Conservation (phyloP, 2,797 vertebrate genomes). For the Mionectes olivaceus region DNA sequence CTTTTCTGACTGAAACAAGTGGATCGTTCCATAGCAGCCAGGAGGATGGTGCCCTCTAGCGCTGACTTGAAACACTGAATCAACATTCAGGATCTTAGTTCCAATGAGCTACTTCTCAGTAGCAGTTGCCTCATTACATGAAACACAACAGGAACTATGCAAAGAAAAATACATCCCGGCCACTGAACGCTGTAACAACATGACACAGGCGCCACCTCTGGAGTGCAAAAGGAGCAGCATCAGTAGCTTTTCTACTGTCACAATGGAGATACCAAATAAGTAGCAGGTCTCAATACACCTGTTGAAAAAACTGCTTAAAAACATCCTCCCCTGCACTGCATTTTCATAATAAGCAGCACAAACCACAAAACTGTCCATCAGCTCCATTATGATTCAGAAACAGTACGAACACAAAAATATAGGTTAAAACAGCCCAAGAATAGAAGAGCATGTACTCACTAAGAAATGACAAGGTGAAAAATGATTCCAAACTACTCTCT, state of each 20-base stretch:
- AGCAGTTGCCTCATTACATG: not conserved
- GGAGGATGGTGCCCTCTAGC: not conserved
- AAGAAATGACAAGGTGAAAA: conserved; percentile 95
- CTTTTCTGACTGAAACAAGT: not conserved
- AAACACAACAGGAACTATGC: not conserved
- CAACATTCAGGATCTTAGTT: not conserved
- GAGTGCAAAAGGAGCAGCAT: not conserved
- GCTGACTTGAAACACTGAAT: not conserved
- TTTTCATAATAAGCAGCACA: not conserved
- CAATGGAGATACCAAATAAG: not conserved
- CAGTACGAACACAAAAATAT: not conserved
- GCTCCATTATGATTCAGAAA: not conserved
- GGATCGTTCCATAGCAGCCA: not conserved
- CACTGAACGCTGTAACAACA: not conserved
- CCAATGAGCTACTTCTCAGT: not conserved
- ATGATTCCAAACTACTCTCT: conserved; percentile 93
- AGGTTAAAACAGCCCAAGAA: not conserved
- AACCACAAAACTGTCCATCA: not conserved
- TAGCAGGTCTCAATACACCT: not conserved
- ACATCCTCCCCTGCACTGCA: not conserved
- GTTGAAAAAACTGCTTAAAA: not conserved
- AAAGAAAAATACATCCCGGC: not conserved
- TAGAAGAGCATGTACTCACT: conserved; percentile 73
- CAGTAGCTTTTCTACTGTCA: not conserved
- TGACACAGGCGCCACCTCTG: not conserved